Base-by-base conservation (phyloP, 2,797 vertebrate species). In the Oophaga sylvatica region DNA sequence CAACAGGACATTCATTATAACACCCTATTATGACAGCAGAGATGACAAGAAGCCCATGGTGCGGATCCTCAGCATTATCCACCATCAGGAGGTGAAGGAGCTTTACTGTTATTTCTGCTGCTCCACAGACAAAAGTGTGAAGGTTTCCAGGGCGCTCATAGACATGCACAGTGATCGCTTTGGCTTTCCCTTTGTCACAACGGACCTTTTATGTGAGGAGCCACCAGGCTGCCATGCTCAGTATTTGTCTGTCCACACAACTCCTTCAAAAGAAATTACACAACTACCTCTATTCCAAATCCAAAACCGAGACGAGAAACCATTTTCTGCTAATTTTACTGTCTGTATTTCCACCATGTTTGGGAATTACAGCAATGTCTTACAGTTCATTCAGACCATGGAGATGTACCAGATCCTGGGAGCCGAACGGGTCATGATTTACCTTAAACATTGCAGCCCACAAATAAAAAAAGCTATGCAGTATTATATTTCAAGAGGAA, bases 391-490 rank as follows among this genome's bases (percentile, higher is more conserved):
- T 62, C 93, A 95, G 89, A 87, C 90, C 2, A 90, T 95, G 86
- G 95, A 95, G 90, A 93, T 94, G 90, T 95, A 94, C 91, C 93
- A 84, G 92, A 81, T 94, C 67, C 90, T 95, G 5, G 93, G 19
- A 41, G 92, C 94, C 15, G 60, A 91, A 83, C 87, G 90, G 45
- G 93, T 94, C 29, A 86, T 93, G 19, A 92, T 95, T 87, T 96
- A 96, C 71, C 94, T 94, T 87, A 95, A 94, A 78, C 94, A 86
- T 78, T 93, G 93, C 87, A 94, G 94, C 85, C 90, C 87, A 4
- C 89, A 94, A 62, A 87, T 96, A 89, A 90, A 95, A 29, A 91
- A 92, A 87, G 83, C 94, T 53, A 57, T 94, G 56, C 85, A 86
- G 5, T 71, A 35, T 86, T 94, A 94, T 88, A 88, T 67, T 0